phyloP scores from a whole-genome alignment of 2,888 invertebrate species.

The Cryptus viduatorius region DNA sequence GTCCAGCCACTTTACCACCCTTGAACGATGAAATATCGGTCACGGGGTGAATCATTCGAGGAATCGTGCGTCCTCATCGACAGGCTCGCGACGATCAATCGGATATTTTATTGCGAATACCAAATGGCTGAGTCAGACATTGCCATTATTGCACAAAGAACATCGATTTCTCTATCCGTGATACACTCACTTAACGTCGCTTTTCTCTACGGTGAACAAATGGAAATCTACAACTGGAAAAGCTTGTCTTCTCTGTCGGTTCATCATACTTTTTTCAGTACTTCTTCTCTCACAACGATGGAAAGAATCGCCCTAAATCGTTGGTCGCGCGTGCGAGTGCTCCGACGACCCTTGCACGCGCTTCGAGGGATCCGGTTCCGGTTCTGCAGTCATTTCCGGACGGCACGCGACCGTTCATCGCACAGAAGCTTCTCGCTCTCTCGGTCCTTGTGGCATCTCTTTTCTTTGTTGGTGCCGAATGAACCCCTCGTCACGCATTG shows the following conservation, averaged over 20 bases:
- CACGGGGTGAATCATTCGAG: constrained; percentile 49
- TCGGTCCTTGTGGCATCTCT: background rate
- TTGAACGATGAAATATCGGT: constrained; percentile 45
- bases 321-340: constrained; percentile 52
- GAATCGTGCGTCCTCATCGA: background rate
- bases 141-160: constrained; percentile 33
- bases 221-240: background rate
- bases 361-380: constrained; percentile 70
- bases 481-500: constrained; percentile 33
- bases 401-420: constrained; percentile 70
- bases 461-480: constrained; percentile 32
- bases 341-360: constrained; percentile 40
- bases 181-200: background rate
- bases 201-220: constrained; percentile 17
- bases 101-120: constrained; percentile 43
- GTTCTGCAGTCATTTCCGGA: constrained; percentile 73
- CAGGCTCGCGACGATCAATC: background rate
- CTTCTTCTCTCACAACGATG: constrained; percentile 8
- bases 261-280: no score
- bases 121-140: constrained; percentile 51
- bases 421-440: constrained; percentile 50
- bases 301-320: constrained; percentile 50
- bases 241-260: no score
- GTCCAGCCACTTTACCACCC: constrained; percentile 15
- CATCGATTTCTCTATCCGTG: background rate